Evolutionary conservation across 2,888 invertebrate species (phyloP).

Genomic region (Achlya flavicornis): DNA sequence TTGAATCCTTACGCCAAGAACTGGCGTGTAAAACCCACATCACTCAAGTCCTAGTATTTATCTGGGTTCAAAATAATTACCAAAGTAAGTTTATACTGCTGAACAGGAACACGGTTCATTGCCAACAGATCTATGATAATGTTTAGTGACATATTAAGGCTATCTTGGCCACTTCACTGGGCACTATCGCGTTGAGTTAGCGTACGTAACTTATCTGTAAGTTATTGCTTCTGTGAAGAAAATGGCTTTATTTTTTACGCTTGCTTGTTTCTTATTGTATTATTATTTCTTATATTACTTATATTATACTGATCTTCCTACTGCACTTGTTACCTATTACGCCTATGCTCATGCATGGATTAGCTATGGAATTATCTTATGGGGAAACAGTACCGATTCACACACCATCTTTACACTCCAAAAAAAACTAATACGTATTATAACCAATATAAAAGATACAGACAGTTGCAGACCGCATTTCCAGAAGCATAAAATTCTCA

Average conservation of each 20-base stretch:
- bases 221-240: neutral
- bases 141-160: conserved; percentile 5
- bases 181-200: conserved; percentile 3
- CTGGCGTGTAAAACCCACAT: neutral
- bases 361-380: too few relatives aligned
- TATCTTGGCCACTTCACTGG: conserved; percentile 7
- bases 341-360: too few relatives aligned
- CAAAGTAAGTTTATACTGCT: neutral
- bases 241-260: conserved; percentile 1
- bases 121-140: conserved; percentile 3
- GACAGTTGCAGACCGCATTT: too few relatives aligned
- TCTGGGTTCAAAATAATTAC: neutral
- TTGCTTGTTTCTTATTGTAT: neutral
- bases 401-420: too few relatives aligned
- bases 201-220: conserved; percentile 1
- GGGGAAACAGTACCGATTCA: too few relatives aligned
- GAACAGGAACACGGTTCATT: neutral
- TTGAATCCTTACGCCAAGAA: too few relatives aligned
- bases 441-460: too few relatives aligned
- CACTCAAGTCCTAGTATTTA: neutral
- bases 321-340: too few relatives aligned
- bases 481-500: too few relatives aligned
- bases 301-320: too few relatives aligned
- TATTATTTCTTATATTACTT: too few relatives aligned
- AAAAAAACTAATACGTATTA: too few relatives aligned